Conservation (phyloP, 53 echinoderm and acorn worm genomes). For the Actinopyga echinites region DNA sequence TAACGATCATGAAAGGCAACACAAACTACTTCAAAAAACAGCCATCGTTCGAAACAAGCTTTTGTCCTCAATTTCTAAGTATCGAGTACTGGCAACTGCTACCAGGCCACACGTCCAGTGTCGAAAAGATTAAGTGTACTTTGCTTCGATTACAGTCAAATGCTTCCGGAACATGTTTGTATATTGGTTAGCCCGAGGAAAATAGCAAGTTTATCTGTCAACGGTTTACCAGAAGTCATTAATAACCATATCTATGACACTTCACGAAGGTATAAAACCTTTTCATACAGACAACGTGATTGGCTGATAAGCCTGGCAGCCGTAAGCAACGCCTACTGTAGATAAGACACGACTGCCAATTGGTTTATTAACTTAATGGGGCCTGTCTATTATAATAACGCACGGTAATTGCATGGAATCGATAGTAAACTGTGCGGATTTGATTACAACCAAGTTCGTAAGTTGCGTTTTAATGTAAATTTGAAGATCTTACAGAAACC, state of each 20-base stretch:
- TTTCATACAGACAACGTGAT: conserved; percentile 17
- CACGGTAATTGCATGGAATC: conserved; percentile 10
- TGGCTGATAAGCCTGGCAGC: conserved; percentile 7
- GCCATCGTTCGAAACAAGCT: no score
- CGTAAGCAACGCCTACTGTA: conserved; percentile 35
- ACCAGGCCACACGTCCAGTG: conserved; percentile 22
- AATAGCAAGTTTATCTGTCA: conserved; percentile 47
- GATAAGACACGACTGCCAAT: conserved; percentile 29
- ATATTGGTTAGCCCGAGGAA: conserved; percentile 43
- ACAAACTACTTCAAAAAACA: neutral
- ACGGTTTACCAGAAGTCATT: conserved; percentile 43
- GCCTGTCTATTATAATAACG: conserved; percentile 35
- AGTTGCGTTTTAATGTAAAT: no score
- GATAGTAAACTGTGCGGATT: no score
- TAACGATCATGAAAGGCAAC: neutral
- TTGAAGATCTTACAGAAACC: no score
- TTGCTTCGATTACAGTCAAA: conserved; percentile 20
- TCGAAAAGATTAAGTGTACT: conserved; percentile 12
- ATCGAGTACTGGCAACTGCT: neutral
- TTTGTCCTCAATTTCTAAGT: no score
- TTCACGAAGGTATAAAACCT: conserved; percentile 28
- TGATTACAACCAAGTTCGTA: no score
- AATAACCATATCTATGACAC: conserved; percentile 44
- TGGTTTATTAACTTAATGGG: conserved; percentile 16
- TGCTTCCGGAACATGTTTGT: conserved; percentile 42